Base-by-base conservation (phyloP, 2,113 vertebrate genomes). In the Haemorhous mexicanus region DNA sequence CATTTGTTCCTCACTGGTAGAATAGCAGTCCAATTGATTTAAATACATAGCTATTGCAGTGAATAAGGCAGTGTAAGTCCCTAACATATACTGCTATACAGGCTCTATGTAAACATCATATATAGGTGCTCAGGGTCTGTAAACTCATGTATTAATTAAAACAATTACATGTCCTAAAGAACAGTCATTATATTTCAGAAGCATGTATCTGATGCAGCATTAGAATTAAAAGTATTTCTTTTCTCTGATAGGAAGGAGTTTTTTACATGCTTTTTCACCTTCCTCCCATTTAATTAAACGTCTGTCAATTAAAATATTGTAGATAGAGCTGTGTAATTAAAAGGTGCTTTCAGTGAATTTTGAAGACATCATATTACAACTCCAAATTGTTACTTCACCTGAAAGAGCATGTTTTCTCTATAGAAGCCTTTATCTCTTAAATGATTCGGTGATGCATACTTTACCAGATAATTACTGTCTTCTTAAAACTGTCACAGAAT, bases 311-410 rank as follows among this genome's bases (percentile, higher is more conserved):
- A 88, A 85, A 86, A 66, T 90, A 92, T 46, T 50, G 37, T 66
- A 59, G 62, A 37, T 79, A 66, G 49, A 76, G 26, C 6, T 83
- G 16, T 79, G 22, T 88, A 92, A 95, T 96, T 93, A 74, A 93
- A 93, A 85, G 32, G 52, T 89, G 16, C 59, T 92, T 94, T 94
- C 64, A 59, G 35, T 84, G 55, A 89, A 86, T 96, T 93, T 93
- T 92, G 81, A 92, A 92, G 46, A 39, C 50, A 87, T 88, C 67
- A 69, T 47, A 86, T 92, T 93, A 61, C 52, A 61, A 47, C 14
- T 90, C 43, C 47, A 93, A 90, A 86, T 89, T 70, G 59, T 92
- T 87, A 52, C 39, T 88, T 89, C 19, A 1, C 75, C 79, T 93
- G 28, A 62, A 94, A 92, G 28, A 87, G 37, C 37, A 86, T 73